These are phyloP conservation scores for Thermophis baileyi DNA, from an alignment of 2,113 vertebrate species.

Conservation along the genomic window DNA sequence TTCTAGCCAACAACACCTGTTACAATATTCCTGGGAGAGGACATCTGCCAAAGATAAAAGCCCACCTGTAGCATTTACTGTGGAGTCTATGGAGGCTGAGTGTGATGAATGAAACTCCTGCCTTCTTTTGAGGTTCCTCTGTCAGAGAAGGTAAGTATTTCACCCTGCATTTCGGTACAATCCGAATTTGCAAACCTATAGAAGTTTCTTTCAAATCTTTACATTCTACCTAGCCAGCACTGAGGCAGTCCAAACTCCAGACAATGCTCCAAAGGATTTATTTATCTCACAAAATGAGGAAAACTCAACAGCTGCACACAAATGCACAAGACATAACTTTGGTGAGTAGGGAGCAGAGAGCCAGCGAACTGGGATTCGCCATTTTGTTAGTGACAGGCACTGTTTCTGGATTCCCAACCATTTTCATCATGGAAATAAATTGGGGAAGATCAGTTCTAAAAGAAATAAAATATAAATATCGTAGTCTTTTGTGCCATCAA, in stretches of 20 bases:
- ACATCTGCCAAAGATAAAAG: constrained; percentile 10
- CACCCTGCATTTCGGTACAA: neutral
- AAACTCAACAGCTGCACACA: neutral
- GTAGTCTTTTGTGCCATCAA: constrained; percentile 4
- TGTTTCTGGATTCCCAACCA: neutral
- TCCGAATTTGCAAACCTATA: neutral
- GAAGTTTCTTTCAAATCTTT: neutral
- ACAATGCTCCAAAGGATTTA: neutral
- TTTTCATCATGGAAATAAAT: neutral
- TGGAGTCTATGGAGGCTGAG: neutral
- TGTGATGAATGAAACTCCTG: neutral
- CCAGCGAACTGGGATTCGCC: neutral
- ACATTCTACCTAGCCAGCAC: neutral
- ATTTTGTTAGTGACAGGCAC: neutral
- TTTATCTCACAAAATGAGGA: neutral
- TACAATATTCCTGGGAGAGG: constrained; percentile 8
- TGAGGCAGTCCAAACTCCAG: neutral
- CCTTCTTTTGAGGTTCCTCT: neutral
- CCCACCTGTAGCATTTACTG: constrained; percentile 11
- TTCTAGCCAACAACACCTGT: constrained; percentile 26
- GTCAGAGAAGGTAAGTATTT: neutral
- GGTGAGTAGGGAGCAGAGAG: neutral
- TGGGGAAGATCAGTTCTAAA: neutral
- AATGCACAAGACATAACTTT: neutral
- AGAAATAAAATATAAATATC: constrained; percentile 19